phyloP scores from a whole-genome alignment of 2,113 vertebrate species.

The Pelobates fuscus region DNA sequence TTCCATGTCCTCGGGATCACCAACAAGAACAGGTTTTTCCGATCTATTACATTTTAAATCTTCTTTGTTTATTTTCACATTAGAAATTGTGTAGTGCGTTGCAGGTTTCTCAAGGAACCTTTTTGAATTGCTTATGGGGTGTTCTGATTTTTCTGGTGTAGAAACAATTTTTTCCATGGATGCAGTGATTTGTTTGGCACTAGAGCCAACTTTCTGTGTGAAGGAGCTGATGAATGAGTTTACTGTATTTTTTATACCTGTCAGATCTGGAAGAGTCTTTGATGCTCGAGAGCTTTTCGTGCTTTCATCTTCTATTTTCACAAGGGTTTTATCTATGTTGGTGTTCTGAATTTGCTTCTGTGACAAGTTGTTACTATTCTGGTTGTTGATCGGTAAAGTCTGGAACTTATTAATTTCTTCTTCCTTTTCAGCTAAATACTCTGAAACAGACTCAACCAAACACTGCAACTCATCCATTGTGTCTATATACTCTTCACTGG shows the following conservation, averaged over 20 bases:
- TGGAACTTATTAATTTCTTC: conserved; percentile 89
- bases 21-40: background rate
- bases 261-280: conserved; percentile 66
- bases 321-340: conserved; percentile 50
- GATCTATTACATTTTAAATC: background rate
- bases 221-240: conserved; percentile 81
- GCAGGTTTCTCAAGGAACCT: conserved; percentile 69
- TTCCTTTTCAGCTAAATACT: conserved; percentile 92
- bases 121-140: conserved; percentile 59
- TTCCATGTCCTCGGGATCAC: background rate
- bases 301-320: conserved; percentile 53
- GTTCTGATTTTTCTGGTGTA: conserved; percentile 60
- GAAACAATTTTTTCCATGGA: conserved; percentile 71
- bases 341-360: conserved; percentile 57
- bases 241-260: conserved; percentile 80
- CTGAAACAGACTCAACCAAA: conserved; percentile 89
- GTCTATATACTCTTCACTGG: conserved; percentile 74
- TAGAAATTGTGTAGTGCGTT: conserved; percentile 54
- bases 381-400: conserved; percentile 62
- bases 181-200: conserved; percentile 72
- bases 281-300: conserved; percentile 50
- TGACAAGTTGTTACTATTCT: conserved; percentile 54
- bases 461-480: conserved; percentile 86
- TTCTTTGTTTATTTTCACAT: conserved; percentile 5
- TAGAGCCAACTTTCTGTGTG: conserved; percentile 78